These are phyloP conservation scores for Temnothorax nylanderi DNA, from an alignment of 1,140 invertebrate species.

Conservation along the genomic window DNA sequence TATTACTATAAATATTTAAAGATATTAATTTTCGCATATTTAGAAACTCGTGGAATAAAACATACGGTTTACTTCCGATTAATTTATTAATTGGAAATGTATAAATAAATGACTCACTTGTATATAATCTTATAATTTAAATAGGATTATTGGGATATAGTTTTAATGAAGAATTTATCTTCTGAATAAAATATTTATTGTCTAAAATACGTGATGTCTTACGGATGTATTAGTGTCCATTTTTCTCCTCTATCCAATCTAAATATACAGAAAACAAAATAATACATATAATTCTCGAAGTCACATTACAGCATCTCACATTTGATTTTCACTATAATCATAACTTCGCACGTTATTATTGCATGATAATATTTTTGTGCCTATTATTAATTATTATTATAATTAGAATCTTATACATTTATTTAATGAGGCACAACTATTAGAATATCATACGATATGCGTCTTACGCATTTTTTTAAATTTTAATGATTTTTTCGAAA, in stretches of 20 bases:
- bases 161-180: conserved; percentile 49
- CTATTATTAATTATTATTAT: conserved; percentile 7
- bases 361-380: conserved; percentile 39
- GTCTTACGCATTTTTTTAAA: neutral
- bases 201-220: conserved; percentile 62
- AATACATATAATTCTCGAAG: conserved; percentile 29
- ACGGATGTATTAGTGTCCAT: neutral
- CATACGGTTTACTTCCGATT: neutral
- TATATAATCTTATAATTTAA: conserved; percentile 23
- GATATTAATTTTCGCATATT: neutral
- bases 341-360: conserved; percentile 22
- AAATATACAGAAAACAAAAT: conserved; percentile 28
- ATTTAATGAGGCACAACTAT: conserved; percentile 66
- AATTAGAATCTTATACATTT: conserved; percentile 13
- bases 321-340: conserved; percentile 37
- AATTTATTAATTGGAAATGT: conserved; percentile 35
- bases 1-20: neutral
- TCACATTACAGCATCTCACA: neutral
- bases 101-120: conserved; percentile 18
- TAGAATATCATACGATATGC: neutral
- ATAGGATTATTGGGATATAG: neutral
- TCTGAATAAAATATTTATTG: conserved; percentile 83
- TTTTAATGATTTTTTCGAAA: neutral
- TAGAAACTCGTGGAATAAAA: neutral
- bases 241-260: neutral